phyloP scores from a whole-genome alignment of 2,888 invertebrate genomes.

The Drosophila falleni region DNA sequence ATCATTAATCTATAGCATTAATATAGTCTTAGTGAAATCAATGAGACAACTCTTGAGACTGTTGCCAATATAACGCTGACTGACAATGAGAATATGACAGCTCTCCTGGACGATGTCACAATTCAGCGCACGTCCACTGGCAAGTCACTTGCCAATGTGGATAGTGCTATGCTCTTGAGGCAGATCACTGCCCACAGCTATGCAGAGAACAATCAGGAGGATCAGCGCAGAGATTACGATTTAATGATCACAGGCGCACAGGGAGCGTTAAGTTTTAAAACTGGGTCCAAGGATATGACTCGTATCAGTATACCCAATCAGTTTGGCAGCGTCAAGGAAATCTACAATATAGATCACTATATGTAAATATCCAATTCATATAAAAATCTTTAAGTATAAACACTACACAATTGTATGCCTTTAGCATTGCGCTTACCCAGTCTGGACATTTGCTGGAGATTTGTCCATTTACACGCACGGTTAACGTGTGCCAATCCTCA shows the following conservation, averaged over 20 bases:
- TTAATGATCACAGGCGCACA: slow-evolving; percentile 65
- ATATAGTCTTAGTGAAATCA: slow-evolving; percentile 79
- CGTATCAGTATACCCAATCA: slow-evolving; percentile 69
- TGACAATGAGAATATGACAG: slow-evolving; percentile 76
- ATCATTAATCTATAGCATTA: background rate
- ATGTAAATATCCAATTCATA: slow-evolving; percentile 69
- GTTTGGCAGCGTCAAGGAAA: slow-evolving; percentile 77
- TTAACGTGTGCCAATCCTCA: slow-evolving; percentile 51
- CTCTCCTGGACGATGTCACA: slow-evolving; percentile 73
- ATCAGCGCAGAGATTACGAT: slow-evolving; percentile 12
- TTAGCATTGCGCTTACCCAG: slow-evolving; percentile 79
- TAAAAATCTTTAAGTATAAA: background rate
- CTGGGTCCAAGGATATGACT: slow-evolving; percentile 51
- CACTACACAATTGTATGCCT: background rate
- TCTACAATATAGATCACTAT: slow-evolving; percentile 81
- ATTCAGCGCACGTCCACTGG: slow-evolving; percentile 67
- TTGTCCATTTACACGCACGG: slow-evolving; percentile 80
- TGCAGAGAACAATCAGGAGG: slow-evolving; percentile 59
- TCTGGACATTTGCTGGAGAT: slow-evolving; percentile 83
- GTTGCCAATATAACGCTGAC: slow-evolving; percentile 72
- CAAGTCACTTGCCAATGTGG: slow-evolving; percentile 57
- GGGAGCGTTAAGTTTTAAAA: slow-evolving; percentile 64
- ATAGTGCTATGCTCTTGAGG: slow-evolving; percentile 51
- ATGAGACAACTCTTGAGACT: slow-evolving; percentile 75
- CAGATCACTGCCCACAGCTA: slow-evolving; percentile 31